These are phyloP conservation scores for Eufriesea mexicana DNA, from an alignment of 1,140 invertebrate species.

Conservation along the genomic window DNA sequence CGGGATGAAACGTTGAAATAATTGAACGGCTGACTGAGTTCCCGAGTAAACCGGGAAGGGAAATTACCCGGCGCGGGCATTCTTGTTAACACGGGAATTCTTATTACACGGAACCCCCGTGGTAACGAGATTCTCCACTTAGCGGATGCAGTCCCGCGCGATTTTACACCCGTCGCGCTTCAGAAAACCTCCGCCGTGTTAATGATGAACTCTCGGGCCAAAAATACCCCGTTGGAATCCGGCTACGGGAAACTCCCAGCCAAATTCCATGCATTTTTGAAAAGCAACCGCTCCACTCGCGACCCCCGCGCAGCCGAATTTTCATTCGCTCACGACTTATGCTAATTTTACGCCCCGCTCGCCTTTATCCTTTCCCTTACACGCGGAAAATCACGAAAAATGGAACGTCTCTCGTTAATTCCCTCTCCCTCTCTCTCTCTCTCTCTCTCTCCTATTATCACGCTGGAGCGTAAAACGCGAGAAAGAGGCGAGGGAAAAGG, in stretches of 20 bases:
- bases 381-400: neutral
- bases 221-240: neutral
- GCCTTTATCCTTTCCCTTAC: too few relatives aligned
- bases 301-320: neutral
- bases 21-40: neutral
- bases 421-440: neutral
- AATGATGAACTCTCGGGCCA: slow-evolving; percentile 4
- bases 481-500: too few relatives aligned
- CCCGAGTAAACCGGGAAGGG: neutral
- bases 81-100: slow-evolving; percentile 31
- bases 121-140: slow-evolving; percentile 40
- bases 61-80: neutral
- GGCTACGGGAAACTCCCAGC: neutral
- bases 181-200: slow-evolving; percentile 2
- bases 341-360: neutral
- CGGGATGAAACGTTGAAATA: neutral
- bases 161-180: slow-evolving; percentile 6
- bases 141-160: slow-evolving; percentile 3
- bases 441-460: neutral
- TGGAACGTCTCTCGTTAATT: neutral
- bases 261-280: neutral
- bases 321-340: neutral
- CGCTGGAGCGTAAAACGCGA: too few relatives aligned
- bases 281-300: neutral
- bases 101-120: slow-evolving; percentile 17